Conservation (phyloP, 2,113 vertebrate genomes). For the Cheilinus undulatus region DNA sequence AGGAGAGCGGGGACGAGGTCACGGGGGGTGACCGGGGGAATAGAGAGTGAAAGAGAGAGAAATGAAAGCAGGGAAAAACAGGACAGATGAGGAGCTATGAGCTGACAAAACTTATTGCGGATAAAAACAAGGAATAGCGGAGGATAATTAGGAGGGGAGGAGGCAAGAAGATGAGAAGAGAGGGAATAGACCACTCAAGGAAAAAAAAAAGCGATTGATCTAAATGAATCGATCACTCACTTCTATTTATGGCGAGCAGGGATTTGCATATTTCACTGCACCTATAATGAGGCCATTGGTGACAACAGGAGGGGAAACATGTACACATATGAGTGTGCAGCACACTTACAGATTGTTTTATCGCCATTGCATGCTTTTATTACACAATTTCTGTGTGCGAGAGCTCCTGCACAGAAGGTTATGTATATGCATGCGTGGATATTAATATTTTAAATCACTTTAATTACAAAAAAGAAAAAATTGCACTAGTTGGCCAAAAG, state of each 20-base stretch:
- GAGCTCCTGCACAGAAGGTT: constrained; percentile 21
- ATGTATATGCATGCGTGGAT: constrained; percentile 75
- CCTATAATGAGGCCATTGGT: constrained; percentile 71
- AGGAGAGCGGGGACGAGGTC: constrained; percentile 60
- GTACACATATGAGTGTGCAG: constrained; percentile 4
- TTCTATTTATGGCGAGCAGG: constrained; percentile 36
- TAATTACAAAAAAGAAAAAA: constrained; percentile 95
- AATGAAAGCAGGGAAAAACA: constrained; percentile 25
- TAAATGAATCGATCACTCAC: constrained; percentile 46
- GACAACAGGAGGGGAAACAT: constrained; percentile 53
- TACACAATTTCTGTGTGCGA: constrained; percentile 26
- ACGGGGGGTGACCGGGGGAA: constrained; percentile 45
- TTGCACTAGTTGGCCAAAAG: constrained; percentile 94
- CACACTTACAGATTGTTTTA: constrained; percentile 46
- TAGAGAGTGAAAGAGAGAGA: constrained; percentile 26
- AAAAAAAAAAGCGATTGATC: constrained; percentile 48
- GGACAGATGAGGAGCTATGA: constrained; percentile 46
- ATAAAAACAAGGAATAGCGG: constrained; percentile 47
- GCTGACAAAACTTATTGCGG: constrained; percentile 58
- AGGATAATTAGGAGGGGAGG: constrained; percentile 46
- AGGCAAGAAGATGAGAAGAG: constrained; percentile 36
- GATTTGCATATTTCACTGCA: constrained; percentile 73
- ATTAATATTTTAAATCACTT: constrained; percentile 98
- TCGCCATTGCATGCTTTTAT: constrained; percentile 41
- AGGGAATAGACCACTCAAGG: constrained; percentile 5